Evolutionary conservation across 2,888 invertebrate species (phyloP).

Genomic region (Caenorhabditis drosophilae): DNA sequence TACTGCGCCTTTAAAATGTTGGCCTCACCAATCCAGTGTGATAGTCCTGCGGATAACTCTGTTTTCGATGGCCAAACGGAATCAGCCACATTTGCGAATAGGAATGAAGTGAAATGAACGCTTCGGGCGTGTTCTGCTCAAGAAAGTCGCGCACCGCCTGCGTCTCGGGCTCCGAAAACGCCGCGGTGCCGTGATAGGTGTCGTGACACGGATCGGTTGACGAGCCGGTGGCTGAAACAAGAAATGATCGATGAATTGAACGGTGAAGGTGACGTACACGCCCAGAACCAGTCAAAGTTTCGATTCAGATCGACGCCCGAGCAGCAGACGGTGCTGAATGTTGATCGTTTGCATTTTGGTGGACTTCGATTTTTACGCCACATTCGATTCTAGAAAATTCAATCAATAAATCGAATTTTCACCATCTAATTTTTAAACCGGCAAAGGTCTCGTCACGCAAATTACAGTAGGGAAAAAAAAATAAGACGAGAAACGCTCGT

Average conservation of each 20-base stretch:
- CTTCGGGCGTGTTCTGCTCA: conserved; percentile 61
- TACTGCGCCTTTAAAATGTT: too few relatives aligned
- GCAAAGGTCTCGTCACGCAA: background rate
- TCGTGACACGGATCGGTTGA: conserved; percentile 64
- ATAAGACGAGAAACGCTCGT: too few relatives aligned
- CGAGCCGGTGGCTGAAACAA: conserved; percentile 51
- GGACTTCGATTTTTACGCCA: conserved; percentile 69
- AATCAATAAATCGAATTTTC: background rate
- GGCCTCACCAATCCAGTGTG: conserved; percentile 59
- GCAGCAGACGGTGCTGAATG: conserved; percentile 63
- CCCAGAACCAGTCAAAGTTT: conserved; percentile 68
- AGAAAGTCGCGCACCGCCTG: conserved; percentile 65
- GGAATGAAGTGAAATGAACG: conserved; percentile 66
- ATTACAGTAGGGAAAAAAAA: background rate
- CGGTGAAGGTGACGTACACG: conserved; percentile 38
- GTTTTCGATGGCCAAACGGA: conserved; percentile 64
- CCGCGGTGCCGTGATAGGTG: conserved; percentile 63
- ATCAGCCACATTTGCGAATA: conserved; percentile 68
- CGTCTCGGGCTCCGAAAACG: conserved; percentile 69
- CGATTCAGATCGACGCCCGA: conserved; percentile 67
- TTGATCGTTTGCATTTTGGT: conserved; percentile 56
- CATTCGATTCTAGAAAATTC: conserved; percentile 62
- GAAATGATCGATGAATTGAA: background rate
- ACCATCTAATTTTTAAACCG: background rate
- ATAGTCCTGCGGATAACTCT: conserved; percentile 65